phyloP scores from a whole-genome alignment of 2,888 invertebrate genomes.

The Sabellastarte sp. region DNA sequence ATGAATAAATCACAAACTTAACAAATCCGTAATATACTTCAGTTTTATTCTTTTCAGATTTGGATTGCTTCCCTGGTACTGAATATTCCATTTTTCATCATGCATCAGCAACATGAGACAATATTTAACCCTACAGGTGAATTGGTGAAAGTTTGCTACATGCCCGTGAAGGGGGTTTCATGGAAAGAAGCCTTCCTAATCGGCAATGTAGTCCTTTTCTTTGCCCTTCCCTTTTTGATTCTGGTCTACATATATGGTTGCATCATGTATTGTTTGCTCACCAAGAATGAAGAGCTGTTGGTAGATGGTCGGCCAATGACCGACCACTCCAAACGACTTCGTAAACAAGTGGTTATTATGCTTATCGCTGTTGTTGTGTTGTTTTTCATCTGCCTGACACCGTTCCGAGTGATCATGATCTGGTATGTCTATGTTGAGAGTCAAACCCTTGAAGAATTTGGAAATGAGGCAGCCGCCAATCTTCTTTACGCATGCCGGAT shows the following conservation, averaged over 20 bases:
- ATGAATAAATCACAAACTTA: too few relatives aligned
- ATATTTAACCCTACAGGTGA: too few relatives aligned
- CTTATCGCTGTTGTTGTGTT: neutral
- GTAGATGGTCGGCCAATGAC: neutral
- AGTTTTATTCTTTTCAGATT: too few relatives aligned
- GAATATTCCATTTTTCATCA: too few relatives aligned
- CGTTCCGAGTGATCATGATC: neutral
- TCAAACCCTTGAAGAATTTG: neutral
- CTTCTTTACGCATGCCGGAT: neutral
- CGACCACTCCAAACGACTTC: neutral
- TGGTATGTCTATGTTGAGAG: neutral
- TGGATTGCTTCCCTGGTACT: too few relatives aligned
- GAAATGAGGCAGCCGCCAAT: neutral
- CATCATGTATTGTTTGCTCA: neutral
- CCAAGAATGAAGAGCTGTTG: neutral
- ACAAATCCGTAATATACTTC: too few relatives aligned
- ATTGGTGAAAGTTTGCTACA: too few relatives aligned
- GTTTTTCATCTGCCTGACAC: constrained; percentile 3
- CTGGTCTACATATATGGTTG: neutral
- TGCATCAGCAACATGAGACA: too few relatives aligned
- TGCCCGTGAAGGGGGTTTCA: constrained; percentile 41
- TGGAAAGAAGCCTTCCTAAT: neutral
- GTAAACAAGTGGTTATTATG: constrained; percentile 2
- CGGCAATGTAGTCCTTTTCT: neutral
- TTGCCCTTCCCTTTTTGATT: neutral